A percentile compares a stretch with the other conserved stretches of the same genome.
These are phyloP conservation scores for Cuculus canorus DNA, from an alignment of 2,797 vertebrate genomes.

Conservation along the genomic window DNA sequence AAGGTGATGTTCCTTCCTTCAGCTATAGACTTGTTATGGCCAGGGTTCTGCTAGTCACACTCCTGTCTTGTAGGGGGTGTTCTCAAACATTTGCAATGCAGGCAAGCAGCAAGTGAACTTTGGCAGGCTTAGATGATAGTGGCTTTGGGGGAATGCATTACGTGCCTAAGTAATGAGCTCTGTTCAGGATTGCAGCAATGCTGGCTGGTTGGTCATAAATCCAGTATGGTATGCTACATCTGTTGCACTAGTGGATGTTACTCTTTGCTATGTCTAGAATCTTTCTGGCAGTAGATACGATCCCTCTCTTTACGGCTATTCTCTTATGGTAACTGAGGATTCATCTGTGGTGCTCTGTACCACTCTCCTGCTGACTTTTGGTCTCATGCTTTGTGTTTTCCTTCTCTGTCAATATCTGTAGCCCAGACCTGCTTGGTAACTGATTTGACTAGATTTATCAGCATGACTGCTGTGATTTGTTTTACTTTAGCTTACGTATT, in stretches of 20 bases:
- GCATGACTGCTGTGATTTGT: background rate
- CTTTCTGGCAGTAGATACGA: background rate
- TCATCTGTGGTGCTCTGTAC: background rate
- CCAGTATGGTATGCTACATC: conserved; percentile 36
- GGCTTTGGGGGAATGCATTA: conserved; percentile 36
- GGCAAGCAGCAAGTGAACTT: conserved; percentile 23
- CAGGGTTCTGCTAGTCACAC: background rate
- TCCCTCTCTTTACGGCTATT: background rate
- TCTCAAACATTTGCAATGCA: conserved; percentile 31
- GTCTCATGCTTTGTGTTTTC: background rate
- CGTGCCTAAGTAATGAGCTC: conserved; percentile 31
- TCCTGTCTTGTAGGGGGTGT: conserved; percentile 5
- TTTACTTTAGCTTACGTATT: background rate
- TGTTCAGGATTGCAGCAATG: background rate
- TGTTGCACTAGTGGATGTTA: conserved; percentile 21
- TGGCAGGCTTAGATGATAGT: conserved; percentile 34
- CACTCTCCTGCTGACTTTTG: background rate
- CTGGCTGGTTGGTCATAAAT: conserved; percentile 48
- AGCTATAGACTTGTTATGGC: background rate
- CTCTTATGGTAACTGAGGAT: background rate
- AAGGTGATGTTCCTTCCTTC: conserved; percentile 22
- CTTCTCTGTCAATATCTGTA: background rate
- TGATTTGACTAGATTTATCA: background rate
- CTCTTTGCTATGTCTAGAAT: background rate
- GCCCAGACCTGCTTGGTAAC: background rate